Evolutionary conservation across 2,113 vertebrate species (phyloP).

Genomic region (Oncorhynchus nerka): DNA sequence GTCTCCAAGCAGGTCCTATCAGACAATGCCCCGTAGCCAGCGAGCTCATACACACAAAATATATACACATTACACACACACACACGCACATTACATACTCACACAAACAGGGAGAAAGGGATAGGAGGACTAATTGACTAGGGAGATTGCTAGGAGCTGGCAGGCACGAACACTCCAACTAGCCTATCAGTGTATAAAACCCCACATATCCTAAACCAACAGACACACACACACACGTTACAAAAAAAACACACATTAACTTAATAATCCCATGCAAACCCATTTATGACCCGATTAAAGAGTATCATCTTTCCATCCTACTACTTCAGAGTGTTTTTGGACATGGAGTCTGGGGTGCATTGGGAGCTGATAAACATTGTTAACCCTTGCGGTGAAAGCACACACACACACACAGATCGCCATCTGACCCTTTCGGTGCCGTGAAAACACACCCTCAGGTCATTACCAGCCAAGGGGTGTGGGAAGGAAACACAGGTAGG

Average conservation of each 20-base stretch:
- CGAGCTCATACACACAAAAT: neutral
- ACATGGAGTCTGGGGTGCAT: neutral
- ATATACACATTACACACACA: neutral
- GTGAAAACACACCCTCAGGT: neutral
- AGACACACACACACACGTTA: neutral
- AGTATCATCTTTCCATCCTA: neutral
- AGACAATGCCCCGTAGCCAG: slow-evolving; percentile 34
- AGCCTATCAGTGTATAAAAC: neutral
- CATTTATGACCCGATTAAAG: neutral
- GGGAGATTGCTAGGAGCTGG: neutral
- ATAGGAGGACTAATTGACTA: neutral
- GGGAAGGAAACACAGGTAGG: neutral
- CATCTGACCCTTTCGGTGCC: neutral
- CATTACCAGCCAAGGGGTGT: neutral
- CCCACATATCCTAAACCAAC: neutral
- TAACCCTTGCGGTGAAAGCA: neutral
- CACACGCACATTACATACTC: neutral
- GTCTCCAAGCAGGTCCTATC: slow-evolving; percentile 45
- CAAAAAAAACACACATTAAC: neutral
- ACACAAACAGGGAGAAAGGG: neutral
- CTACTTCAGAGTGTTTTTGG: neutral
- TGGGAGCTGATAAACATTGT: neutral
- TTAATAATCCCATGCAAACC: neutral
- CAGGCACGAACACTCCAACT: neutral
- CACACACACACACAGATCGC: slow-evolving; percentile 1